phyloP scores from a whole-genome alignment of 2,113 vertebrate species.

The Aplodontia rufa region DNA sequence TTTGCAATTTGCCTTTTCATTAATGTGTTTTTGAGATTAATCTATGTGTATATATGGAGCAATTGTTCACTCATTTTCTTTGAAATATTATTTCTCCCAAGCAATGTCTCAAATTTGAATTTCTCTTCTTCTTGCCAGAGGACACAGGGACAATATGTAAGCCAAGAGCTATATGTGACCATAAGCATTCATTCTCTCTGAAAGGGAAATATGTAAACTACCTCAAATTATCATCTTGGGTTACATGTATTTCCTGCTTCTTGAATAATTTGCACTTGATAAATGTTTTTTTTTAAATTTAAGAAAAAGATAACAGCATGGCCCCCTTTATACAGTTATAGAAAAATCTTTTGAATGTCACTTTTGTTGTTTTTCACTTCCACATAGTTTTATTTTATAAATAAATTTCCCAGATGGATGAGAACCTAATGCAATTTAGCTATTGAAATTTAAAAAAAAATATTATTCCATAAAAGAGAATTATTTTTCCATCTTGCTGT shows the following conservation, averaged over 20 bases:
- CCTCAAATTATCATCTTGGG: constrained; percentile 1
- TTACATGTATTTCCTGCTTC: constrained; percentile 9
- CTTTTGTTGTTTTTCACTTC: constrained; percentile 33
- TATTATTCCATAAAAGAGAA: neutral
- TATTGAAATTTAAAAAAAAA: constrained; percentile 6
- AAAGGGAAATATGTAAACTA: neutral
- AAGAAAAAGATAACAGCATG: neutral
- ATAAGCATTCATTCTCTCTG: neutral
- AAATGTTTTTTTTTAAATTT: neutral
- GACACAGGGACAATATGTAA: constrained; percentile 9
- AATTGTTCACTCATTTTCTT: neutral
- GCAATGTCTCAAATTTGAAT: constrained; percentile 22
- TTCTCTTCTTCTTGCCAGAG: constrained; percentile 27
- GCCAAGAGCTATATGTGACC: neutral
- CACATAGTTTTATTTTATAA: constrained; percentile 43
- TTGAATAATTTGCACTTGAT: constrained; percentile 11
- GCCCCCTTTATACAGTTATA: neutral
- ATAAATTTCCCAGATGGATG: constrained; percentile 34
- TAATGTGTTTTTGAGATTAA: neutral
- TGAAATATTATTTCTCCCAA: constrained; percentile 36
- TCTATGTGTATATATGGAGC: neutral
- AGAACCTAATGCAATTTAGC: constrained; percentile 15
- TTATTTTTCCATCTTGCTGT: constrained; percentile 28
- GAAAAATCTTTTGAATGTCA: neutral
- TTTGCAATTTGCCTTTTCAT: constrained; percentile 33